Evolutionary conservation across 2,888 invertebrate genomes (phyloP), one percentile per base, ranked within the genome.

Genomic region (Helicoverpa assulta): DNA sequence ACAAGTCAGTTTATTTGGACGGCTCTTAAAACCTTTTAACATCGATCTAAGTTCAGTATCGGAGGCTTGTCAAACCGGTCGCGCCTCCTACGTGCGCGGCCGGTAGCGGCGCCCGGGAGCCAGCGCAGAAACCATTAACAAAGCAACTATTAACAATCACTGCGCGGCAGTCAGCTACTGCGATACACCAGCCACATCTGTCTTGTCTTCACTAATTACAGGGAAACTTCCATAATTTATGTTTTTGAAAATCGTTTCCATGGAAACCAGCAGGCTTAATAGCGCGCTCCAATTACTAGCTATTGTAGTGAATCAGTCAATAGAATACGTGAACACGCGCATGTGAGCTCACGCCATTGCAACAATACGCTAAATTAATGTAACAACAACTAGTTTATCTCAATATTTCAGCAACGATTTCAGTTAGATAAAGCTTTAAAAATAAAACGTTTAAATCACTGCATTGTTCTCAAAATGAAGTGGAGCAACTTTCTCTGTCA

Each of bases 401-500:
- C 33, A 57, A 67, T 33, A 33, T 47, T 59, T 75, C 77, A 72
- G 75, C 67, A 40, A 33, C 47, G 68, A 73, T 73, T 40, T 29
- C 56, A 64, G 47, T 55, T 54, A 68, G 76, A 69, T 77, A 63
- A 60, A 66, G 37, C 47, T 68, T 68, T 63, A 70, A 65, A 66
- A 66, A 80, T 55, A 65, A 67, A 72, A 60, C 43, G 18, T 63
- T 53, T 70, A 67, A 63, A 69, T 71, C 53, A 60, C 55, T 21
- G 74, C 67, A 80, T 82, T 82, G 82, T 82, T 80, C 67, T 78
- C 72, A 56, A 73, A 76, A 73, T 61, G 52, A 80, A 80, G 43
- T 78, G 63, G 78, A 73, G 78, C 81, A 67, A 81, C 83, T 82
- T 81, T 82, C 81, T 65, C 81, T 78, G 60, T 61, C 70, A 79